These are phyloP conservation scores for Unio delphinus DNA, from an alignment of 2,888 invertebrate species.

Conservation along the genomic window DNA sequence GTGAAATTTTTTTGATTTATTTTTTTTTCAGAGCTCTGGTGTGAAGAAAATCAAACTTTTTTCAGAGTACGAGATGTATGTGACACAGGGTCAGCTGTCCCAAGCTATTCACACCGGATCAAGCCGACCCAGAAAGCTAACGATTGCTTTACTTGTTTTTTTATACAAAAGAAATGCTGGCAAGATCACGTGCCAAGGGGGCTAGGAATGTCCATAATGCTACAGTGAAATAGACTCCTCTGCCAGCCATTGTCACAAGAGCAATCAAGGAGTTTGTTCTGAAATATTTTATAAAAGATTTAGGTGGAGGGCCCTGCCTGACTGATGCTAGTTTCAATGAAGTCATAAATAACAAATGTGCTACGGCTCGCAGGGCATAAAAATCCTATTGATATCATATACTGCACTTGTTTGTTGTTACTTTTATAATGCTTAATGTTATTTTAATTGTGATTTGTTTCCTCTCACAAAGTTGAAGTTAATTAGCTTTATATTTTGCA, in stretches of 20 bases:
- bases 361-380: too few relatives aligned
- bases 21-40: conserved; percentile 14
- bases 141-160: conserved; percentile 3
- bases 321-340: conserved; percentile 11
- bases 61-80: not conserved
- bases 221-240: not conserved
- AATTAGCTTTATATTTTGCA: too few relatives aligned
- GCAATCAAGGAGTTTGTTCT: conserved; percentile 6
- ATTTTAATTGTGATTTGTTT: too few relatives aligned
- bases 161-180: conserved; percentile 8
- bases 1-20: not conserved
- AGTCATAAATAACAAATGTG: not conserved
- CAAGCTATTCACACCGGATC: not conserved
- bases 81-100: too few relatives aligned
- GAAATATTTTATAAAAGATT: not conserved
- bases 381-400: too few relatives aligned
- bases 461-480: too few relatives aligned
- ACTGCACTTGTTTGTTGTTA: too few relatives aligned
- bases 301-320: conserved; percentile 7
- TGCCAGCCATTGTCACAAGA: conserved; percentile 1
- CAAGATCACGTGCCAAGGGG: conserved; percentile 8
- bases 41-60: conserved; percentile 6
- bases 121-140: conserved; percentile 5
- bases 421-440: too few relatives aligned
- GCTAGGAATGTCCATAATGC: conserved; percentile 7